Conservation (phyloP, 2,113 vertebrate genomes). For the Polyodon spathula region DNA sequence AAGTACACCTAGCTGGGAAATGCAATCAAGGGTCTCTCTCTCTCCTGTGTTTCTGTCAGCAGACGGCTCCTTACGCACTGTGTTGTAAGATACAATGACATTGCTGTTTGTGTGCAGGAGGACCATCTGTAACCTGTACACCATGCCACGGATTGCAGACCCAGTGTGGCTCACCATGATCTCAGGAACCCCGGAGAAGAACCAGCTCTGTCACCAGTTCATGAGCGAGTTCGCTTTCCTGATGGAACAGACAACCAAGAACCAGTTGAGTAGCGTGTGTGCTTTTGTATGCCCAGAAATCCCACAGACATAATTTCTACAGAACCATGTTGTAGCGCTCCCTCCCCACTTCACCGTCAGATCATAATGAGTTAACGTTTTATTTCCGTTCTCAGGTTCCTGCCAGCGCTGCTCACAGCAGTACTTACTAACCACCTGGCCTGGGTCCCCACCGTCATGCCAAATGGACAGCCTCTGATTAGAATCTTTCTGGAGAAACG, state of each 20-base stretch:
- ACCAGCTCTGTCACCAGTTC: constrained; percentile 89
- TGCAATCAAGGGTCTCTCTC: constrained; percentile 9
- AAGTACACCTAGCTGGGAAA: too few species aligned
- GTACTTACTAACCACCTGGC: constrained; percentile 94
- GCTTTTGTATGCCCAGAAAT: not conserved
- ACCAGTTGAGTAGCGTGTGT: constrained; percentile 70
- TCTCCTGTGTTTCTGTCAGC: constrained; percentile 11
- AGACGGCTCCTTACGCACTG: constrained; percentile 12
- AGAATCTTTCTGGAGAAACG: constrained; percentile 97
- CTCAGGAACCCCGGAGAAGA: constrained; percentile 85
- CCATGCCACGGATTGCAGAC: constrained; percentile 90
- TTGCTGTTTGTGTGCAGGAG: constrained; percentile 58
- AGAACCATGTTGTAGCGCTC: too few species aligned
- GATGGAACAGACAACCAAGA: constrained; percentile 94
- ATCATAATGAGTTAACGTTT: not conserved
- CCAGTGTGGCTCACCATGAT: constrained; percentile 98
- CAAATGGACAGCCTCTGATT: constrained; percentile 92
- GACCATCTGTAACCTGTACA: constrained; percentile 92
- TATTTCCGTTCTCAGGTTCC: constrained; percentile 68
- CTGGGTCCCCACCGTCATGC: constrained; percentile 98
- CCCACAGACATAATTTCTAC: too few species aligned
- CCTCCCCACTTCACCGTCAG: too few species aligned
- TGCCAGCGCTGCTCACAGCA: constrained; percentile 91
- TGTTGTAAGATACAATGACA: constrained; percentile 20
- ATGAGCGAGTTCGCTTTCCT: constrained; percentile 89